Conservation (phyloP, 2,888 invertebrate genomes). For the Meiosimyza platycephala region DNA sequence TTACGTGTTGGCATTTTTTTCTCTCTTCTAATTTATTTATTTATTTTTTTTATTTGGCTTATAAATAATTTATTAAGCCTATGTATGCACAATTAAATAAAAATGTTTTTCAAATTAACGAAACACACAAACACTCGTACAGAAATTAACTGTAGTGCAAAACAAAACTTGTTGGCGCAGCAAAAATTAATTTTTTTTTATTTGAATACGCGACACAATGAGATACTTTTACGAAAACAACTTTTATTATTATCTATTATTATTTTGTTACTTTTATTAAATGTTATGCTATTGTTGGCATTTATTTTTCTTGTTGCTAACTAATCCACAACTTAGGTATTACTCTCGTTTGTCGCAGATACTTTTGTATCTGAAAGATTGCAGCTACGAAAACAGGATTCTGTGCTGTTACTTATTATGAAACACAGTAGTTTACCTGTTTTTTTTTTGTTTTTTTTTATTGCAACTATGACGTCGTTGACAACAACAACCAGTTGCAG, state of each 20-base stretch:
- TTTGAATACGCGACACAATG: slow-evolving; percentile 3
- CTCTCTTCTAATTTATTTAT: too few species aligned
- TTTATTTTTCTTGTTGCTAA: too few species aligned
- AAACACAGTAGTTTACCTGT: slow-evolving; percentile 16
- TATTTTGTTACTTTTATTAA: not conserved
- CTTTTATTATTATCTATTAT: not conserved
- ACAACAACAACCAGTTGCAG: slow-evolving; percentile 6
- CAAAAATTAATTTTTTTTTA: slow-evolving; percentile 11
- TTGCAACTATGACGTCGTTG: slow-evolving; percentile 5
- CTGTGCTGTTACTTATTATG: not conserved
- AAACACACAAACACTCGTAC: not conserved
- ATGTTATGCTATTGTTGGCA: not conserved
- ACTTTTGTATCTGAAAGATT: not conserved
- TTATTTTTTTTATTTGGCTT: not conserved
- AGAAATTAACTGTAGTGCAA: not conserved
- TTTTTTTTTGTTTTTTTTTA: not conserved
- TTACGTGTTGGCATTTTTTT: too few species aligned
- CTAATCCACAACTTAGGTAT: too few species aligned
- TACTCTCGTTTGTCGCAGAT: too few species aligned
- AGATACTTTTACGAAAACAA: slow-evolving; percentile 9
- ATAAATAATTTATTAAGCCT: slow-evolving; percentile 1
- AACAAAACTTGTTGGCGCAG: slow-evolving; percentile 2
- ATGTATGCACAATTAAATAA: not conserved
- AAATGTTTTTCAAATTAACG: not conserved
- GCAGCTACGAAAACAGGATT: slow-evolving; percentile 10